phyloP scores from a whole-genome alignment of 2,113 vertebrate species.

The Nothoprocta pentlandii region DNA sequence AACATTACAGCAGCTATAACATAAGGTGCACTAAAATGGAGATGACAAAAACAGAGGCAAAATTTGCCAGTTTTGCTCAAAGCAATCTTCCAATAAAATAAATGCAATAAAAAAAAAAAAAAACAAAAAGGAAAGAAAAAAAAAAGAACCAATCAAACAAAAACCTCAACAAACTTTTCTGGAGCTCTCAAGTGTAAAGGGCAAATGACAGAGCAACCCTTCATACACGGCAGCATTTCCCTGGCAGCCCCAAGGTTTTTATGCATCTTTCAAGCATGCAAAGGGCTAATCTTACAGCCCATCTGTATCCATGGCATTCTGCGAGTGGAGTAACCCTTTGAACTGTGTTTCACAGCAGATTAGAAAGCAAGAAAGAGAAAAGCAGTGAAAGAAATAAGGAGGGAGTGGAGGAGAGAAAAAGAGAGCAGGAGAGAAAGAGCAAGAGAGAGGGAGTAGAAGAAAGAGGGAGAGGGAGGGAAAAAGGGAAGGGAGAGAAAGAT shows the following conservation, averaged over 20 bases:
- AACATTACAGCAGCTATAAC: not conserved
- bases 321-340: not conserved
- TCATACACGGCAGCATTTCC: not conserved
- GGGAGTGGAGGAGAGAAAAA: too few relatives aligned
- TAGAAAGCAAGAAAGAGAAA: not conserved
- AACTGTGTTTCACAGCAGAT: not conserved
- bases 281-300: not conserved
- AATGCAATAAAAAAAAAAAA: not conserved
- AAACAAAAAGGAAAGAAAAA: not conserved
- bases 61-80: not conserved
- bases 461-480: too few relatives aligned
- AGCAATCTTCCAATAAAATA: not conserved
- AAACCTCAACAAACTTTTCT: not conserved
- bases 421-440: too few relatives aligned
- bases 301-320: not conserved
- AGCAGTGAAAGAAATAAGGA: not conserved
- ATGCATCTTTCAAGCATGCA: not conserved
- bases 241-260: not conserved
- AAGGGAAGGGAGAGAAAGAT: too few relatives aligned
- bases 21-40: not conserved
- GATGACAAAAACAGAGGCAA: not conserved
- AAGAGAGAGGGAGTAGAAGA: not conserved
- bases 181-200: not conserved
- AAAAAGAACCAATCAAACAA: too few relatives aligned
- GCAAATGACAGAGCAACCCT: not conserved